Conservation (phyloP, 2,113 vertebrate genomes). For the Isichthys henryi region DNA sequence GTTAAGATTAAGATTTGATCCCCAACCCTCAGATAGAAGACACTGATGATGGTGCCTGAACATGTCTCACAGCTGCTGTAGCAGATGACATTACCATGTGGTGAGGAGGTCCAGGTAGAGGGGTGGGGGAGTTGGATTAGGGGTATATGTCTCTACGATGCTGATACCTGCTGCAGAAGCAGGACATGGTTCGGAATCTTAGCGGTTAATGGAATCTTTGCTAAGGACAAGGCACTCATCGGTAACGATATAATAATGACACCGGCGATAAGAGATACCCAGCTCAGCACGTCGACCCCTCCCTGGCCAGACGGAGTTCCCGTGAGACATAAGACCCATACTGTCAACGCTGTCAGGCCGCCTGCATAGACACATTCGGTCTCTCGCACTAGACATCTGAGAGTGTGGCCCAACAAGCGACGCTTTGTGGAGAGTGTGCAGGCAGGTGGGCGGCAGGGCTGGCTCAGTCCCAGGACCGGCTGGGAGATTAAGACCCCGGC, state of each 20-base stretch:
- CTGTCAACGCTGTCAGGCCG: background rate
- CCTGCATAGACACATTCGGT: background rate
- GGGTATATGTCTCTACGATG: background rate
- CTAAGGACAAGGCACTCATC: background rate
- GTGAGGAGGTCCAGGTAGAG: background rate
- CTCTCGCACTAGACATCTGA: background rate
- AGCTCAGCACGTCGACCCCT: background rate
- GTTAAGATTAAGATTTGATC: background rate
- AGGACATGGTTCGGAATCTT: background rate
- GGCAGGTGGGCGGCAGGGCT: background rate
- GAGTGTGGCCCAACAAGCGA: background rate
- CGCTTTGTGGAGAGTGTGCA: background rate
- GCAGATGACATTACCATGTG: background rate
- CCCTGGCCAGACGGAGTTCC: background rate
- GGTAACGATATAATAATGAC: background rate
- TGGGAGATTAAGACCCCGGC: background rate
- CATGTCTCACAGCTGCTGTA: background rate
- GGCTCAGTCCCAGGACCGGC: constrained; percentile 9
- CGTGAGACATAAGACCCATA: background rate
- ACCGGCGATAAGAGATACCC: background rate
- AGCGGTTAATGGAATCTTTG: background rate
- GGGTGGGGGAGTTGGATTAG: background rate
- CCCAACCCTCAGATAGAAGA: background rate
- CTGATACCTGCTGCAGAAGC: background rate
- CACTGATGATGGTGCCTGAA: background rate